Percentiles rank a stretch among this genome's conserved stretches.
Conservation (phyloP, 2,888 invertebrate genomes). For the Ommatoiulus sabulosus region DNA sequence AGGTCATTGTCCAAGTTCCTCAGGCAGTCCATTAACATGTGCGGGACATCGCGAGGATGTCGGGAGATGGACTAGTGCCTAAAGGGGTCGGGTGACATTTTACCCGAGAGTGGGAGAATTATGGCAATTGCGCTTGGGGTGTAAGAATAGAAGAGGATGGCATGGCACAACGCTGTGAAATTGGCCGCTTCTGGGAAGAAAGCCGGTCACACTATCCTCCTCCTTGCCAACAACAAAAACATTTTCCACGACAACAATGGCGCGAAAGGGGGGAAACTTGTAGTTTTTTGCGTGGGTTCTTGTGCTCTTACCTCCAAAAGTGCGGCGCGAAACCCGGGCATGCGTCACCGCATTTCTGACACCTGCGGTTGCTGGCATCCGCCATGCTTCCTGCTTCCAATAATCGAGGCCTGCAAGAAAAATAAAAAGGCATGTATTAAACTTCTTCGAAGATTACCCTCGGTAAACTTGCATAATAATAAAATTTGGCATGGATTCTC, state of each 20-base stretch:
- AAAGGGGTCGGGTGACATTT: background rate
- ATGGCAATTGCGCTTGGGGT: background rate
- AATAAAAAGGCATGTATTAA: no score
- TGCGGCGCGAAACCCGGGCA: constrained; percentile 62
- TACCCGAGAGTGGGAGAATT: background rate
- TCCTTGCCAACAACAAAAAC: background rate
- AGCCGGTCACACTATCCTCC: background rate
- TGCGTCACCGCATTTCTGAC: constrained; percentile 58
- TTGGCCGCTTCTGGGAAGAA: constrained; percentile 2
- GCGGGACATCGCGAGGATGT: background rate
- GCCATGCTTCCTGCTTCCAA: constrained; percentile 18
- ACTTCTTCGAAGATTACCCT: no score
- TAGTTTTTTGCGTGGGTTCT: background rate
- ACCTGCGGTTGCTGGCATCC: constrained; percentile 45
- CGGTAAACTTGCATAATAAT: no score
- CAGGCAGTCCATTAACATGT: background rate
- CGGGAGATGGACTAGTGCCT: background rate
- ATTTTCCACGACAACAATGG: background rate
- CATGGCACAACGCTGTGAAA: background rate
- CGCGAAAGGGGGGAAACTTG: background rate
- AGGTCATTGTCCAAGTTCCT: background rate
- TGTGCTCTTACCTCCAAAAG: constrained; percentile 61
- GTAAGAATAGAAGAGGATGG: background rate
- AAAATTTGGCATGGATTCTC: background rate
- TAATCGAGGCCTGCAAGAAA: no score